A percentile compares a stretch with the other conserved stretches of the same genome.
These are phyloP conservation scores for Oceanodroma tethys DNA, from an alignment of 2,113 vertebrate genomes.

Conservation along the genomic window DNA sequence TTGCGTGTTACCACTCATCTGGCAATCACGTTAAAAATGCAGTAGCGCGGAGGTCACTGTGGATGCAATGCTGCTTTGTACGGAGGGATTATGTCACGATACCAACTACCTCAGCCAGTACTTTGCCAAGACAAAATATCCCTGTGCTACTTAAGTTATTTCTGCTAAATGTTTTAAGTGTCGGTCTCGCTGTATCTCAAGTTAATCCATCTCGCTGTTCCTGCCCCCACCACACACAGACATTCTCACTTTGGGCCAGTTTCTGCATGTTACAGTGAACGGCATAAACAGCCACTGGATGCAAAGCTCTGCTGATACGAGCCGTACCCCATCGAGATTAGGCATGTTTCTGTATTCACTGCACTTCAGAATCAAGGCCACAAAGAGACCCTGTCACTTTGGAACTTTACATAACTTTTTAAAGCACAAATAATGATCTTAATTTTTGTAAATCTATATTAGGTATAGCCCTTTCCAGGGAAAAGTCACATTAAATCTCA, in stretches of 20 bases:
- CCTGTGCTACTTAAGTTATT: not conserved
- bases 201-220: fast-evolving
- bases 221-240: not conserved
- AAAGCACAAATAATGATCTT: not conserved
- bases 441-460: not conserved
- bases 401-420: not conserved
- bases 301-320: not conserved
- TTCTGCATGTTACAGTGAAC: not conserved
- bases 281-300: fast-evolving
- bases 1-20: no score
- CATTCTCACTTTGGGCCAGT: fast-evolving
- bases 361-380: not conserved
- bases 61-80: fast-evolving
- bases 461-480: not conserved
- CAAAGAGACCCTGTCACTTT: not conserved
- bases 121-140: not conserved
- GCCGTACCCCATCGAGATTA: fast-evolving
- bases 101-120: not conserved
- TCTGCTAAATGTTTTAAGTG: fast-evolving
- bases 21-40: fast-evolving
- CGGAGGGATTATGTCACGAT: fast-evolving
- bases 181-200: fast-evolving
- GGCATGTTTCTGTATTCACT: not conserved
- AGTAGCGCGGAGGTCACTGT: fast-evolving
- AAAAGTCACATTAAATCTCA: not conserved